A percentile compares a stretch with the other conserved stretches of the same genome.
Conservation (phyloP, 1,140 invertebrate species). For the Orchestia grillus region DNA sequence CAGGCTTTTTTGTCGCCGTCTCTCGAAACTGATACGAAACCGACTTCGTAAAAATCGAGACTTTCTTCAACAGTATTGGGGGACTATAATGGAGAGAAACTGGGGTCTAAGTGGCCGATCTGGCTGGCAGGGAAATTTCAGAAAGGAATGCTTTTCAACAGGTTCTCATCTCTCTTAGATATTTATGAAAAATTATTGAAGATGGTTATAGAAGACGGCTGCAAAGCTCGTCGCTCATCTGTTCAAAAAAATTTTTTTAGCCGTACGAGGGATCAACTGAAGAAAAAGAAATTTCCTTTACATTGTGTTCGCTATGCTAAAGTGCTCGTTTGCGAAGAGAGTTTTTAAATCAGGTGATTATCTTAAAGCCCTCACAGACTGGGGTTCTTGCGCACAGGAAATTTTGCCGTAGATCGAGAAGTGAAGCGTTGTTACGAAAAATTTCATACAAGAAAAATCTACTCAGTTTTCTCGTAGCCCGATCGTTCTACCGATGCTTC, state of each 20-base stretch:
- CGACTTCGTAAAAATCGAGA: constrained; percentile 3
- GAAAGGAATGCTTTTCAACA: neutral
- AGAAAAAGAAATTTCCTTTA: neutral
- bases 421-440: no score
- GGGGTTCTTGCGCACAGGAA: no score
- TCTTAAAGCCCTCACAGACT: no score
- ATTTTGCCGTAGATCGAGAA: no score
- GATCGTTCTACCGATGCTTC: no score
- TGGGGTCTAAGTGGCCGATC: neutral
- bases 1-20: neutral
- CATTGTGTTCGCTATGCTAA: neutral
- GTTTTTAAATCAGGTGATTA: no score
- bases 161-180: neutral
- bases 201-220: neutral
- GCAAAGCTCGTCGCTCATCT: neutral
- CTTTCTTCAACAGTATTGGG: neutral
- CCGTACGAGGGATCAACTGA: neutral
- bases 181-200: neutral
- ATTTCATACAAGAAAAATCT: no score
- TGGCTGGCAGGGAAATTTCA: neutral
- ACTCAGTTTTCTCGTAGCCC: no score
- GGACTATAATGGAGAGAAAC: neutral
- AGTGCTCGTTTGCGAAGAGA: no score
- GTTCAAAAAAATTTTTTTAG: neutral
- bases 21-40: constrained; percentile 39